phyloP scores from a whole-genome alignment of 2,797 vertebrate genomes.

The Sandelia bainsii region DNA sequence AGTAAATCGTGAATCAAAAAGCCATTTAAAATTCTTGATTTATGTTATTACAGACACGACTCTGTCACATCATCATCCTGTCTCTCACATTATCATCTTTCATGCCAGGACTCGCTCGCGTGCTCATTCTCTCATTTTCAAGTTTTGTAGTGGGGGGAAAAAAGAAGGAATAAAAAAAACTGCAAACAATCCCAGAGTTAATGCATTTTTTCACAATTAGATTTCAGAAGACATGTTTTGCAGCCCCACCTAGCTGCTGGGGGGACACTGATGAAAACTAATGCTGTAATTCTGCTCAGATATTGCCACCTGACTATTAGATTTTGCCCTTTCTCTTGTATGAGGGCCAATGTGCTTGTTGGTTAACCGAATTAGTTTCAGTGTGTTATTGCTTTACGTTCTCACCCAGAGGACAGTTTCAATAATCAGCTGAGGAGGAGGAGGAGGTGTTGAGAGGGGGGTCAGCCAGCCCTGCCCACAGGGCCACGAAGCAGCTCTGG shows the following conservation, averaged over 20 bases:
- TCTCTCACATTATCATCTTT: slow-evolving; percentile 32
- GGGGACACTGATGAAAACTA: slow-evolving; percentile 87
- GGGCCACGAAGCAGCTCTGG: slow-evolving; percentile 31
- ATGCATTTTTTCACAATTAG: slow-evolving; percentile 73
- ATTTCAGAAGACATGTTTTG: slow-evolving; percentile 71
- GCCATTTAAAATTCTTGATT: slow-evolving; percentile 34
- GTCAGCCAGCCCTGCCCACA: slow-evolving; percentile 29
- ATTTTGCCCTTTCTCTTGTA: slow-evolving; percentile 81
- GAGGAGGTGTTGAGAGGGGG: not conserved
- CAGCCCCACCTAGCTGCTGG: slow-evolving; percentile 74
- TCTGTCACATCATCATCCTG: slow-evolving; percentile 26
- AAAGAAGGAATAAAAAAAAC: slow-evolving; percentile 2
- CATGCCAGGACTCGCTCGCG: slow-evolving; percentile 10
- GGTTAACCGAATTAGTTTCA: slow-evolving; percentile 81
- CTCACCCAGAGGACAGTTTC: slow-evolving; percentile 82
- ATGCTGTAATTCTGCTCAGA: slow-evolving; percentile 83
- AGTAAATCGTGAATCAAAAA: slow-evolving; percentile 32
- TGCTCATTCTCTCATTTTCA: slow-evolving; percentile 48
- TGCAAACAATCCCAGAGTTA: slow-evolving; percentile 71
- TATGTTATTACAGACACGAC: slow-evolving; percentile 21
- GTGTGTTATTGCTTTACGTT: slow-evolving; percentile 83
- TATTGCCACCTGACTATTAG: slow-evolving; percentile 87
- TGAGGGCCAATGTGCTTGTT: slow-evolving; percentile 79
- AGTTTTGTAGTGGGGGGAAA: slow-evolving; percentile 34
- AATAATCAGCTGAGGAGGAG: slow-evolving; percentile 67